Percentiles rank a stretch among this genome's conserved stretches.
These are phyloP conservation scores for Cataglyphis altisquamis DNA, from an alignment of 2,888 invertebrate species.

Conservation along the genomic window DNA sequence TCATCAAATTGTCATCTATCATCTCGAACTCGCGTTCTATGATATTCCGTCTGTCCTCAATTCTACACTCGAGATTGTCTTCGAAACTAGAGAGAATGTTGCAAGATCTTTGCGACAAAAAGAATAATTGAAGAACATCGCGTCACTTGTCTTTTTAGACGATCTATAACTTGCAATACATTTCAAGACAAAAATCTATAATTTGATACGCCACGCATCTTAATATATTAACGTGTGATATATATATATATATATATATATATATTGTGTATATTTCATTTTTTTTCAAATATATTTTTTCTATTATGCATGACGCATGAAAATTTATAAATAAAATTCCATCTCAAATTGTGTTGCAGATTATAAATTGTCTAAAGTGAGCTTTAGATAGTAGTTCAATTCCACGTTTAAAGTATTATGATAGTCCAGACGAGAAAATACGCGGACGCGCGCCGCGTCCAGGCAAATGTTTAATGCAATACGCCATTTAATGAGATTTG, in stretches of 20 bases:
- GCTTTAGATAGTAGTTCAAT: background rate
- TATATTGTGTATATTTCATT: background rate
- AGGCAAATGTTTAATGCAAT: conserved; percentile 15
- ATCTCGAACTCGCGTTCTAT: conserved; percentile 11
- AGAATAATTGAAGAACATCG: conserved; percentile 19
- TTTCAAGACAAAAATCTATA: background rate
- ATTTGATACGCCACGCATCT: background rate
- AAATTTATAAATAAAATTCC: background rate
- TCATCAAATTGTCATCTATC: conserved; percentile 21
- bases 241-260: no score
- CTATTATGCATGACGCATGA: background rate
- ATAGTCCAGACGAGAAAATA: background rate
- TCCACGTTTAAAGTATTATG: background rate
- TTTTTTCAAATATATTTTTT: background rate
- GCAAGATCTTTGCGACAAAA: background rate
- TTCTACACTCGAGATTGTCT: conserved; percentile 7
- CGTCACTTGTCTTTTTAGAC: background rate
- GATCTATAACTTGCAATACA: background rate
- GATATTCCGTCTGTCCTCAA: background rate
- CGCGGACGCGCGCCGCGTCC: background rate
- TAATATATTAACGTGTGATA: no score
- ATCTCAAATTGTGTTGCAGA: background rate
- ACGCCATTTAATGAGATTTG: conserved; percentile 16
- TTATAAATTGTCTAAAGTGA: background rate
- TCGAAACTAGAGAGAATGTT: conserved; percentile 3